A percentile compares a stretch with the other conserved stretches of the same genome.
Conservation (phyloP, 2,888 invertebrate genomes). For the Amblyjoppa proteus region DNA sequence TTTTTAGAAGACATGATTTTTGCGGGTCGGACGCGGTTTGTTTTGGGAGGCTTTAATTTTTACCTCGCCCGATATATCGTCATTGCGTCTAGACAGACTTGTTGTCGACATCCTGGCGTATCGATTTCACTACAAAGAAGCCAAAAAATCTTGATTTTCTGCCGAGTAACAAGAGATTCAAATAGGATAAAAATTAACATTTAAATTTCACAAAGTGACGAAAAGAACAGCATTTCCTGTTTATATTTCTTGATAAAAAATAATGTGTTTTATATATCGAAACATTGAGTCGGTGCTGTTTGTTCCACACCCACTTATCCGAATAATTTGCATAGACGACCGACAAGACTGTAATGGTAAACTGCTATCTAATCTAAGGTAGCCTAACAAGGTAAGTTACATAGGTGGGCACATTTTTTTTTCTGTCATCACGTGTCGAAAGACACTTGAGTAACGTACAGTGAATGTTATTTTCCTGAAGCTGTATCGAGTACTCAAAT, state of each 20-base stretch:
- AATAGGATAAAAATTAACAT: not conserved
- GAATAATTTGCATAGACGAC: no score
- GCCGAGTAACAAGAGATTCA: not conserved
- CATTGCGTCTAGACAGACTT: not conserved
- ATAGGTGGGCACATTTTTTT: no score
- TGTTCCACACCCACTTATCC: no score
- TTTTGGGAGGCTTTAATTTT: not conserved
- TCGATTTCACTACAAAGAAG: not conserved
- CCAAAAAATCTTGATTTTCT: not conserved
- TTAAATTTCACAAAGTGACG: not conserved
- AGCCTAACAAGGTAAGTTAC: no score
- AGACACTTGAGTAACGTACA: no score
- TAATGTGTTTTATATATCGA: no score
- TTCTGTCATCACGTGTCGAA: no score
- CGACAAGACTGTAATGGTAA: no score
- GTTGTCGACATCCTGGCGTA: not conserved
- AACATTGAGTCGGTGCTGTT: not conserved
- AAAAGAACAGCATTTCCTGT: not conserved
- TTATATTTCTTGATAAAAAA: no score
- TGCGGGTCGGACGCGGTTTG: not conserved
- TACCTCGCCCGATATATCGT: not conserved
- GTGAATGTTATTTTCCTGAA: no score
- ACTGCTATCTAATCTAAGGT: no score
- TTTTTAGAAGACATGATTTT: not conserved
- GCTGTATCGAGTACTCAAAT: no score